Evolutionary conservation across 2,797 vertebrate species (phyloP).

Genomic region (Mus caroli): DNA sequence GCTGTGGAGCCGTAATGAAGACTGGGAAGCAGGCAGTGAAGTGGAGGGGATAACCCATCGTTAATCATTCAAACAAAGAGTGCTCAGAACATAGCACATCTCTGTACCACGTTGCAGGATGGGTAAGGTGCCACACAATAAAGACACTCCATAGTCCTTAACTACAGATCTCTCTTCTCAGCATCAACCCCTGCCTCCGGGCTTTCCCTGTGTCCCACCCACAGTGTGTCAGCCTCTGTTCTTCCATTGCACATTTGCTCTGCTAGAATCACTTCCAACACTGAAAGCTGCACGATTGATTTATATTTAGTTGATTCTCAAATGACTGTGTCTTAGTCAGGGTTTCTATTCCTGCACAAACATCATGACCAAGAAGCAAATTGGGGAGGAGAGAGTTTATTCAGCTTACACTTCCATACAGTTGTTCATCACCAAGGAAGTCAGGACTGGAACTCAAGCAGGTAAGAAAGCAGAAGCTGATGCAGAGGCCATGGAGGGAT

Average conservation of each 20-base stretch:
- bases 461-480: too few species aligned
- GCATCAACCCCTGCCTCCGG: not conserved
- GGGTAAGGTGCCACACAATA: not conserved
- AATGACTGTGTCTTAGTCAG: not conserved
- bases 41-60: conserved; percentile 23
- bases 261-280: not conserved
- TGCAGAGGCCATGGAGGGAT: too few species aligned
- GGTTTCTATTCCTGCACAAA: too few species aligned
- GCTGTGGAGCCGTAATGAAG: conserved; percentile 47
- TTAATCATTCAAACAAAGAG: conserved; percentile 36
- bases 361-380: too few species aligned
- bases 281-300: not conserved
- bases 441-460: too few species aligned
- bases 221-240: not conserved
- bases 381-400: too few species aligned
- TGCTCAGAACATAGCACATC: conserved; percentile 13
- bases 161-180: not conserved
- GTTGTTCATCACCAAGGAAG: too few species aligned
- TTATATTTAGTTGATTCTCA: not conserved
- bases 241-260: not conserved
- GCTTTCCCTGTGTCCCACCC: not conserved
- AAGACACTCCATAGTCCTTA: not conserved
- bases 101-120: not conserved
- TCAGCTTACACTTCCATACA: too few species aligned
- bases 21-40: not conserved